A percentile compares a stretch with the other conserved stretches of the same genome.
These are phyloP conservation scores for Diabrotica virgifera DNA, from an alignment of 1,140 invertebrate genomes.

Conservation along the genomic window DNA sequence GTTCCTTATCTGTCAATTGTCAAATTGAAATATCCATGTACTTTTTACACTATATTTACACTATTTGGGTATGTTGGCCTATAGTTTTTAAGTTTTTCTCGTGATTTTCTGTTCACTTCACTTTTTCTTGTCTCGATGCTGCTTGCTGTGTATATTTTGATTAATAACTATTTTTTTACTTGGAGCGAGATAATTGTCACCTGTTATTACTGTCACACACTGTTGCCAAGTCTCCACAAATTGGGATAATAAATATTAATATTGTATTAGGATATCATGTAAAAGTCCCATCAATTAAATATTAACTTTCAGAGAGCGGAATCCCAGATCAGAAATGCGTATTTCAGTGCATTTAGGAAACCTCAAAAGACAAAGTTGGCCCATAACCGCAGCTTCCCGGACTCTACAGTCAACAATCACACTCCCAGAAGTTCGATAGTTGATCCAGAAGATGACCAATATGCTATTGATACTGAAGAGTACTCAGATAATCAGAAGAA, in stretches of 20 bases:
- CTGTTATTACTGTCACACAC: too few relatives aligned
- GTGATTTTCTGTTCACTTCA: too few relatives aligned
- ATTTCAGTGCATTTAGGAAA: constrained; percentile 5
- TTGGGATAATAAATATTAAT: background rate
- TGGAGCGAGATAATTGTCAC: too few relatives aligned
- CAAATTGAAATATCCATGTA: too few relatives aligned
- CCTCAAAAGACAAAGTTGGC: constrained; percentile 8
- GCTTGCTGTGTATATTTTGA: too few relatives aligned
- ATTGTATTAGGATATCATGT: background rate
- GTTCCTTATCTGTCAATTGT: too few relatives aligned
- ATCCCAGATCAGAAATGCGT: background rate
- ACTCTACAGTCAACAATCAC: constrained; percentile 10
- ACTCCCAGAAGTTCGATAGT: background rate
- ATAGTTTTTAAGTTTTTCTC: too few relatives aligned
- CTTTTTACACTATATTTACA: too few relatives aligned
- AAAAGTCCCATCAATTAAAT: background rate
- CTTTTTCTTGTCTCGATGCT: too few relatives aligned
- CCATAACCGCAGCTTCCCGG: constrained; percentile 1
- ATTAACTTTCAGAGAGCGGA: background rate
- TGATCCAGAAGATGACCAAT: constrained; percentile 10
- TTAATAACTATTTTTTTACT: too few relatives aligned
- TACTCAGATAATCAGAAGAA: constrained; percentile 18
- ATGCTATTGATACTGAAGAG: background rate
- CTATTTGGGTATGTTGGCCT: too few relatives aligned
- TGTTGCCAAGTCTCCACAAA: too few relatives aligned